Evolutionary conservation across 2,888 invertebrate species (phyloP).

Genomic region (Drosophila helvetica): DNA sequence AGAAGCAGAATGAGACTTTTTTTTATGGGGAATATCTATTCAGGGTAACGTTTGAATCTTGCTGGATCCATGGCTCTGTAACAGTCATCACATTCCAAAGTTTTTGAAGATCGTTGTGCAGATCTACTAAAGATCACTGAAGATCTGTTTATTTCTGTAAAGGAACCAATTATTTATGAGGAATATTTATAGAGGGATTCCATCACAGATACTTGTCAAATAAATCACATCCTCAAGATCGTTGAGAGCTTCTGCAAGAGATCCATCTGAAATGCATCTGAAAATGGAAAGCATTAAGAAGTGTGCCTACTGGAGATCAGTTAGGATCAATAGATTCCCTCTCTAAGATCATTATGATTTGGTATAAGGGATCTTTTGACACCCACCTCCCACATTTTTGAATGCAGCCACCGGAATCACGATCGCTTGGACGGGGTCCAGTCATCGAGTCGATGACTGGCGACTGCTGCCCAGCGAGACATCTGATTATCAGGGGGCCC

Average conservation of each 20-base stretch:
- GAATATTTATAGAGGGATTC: too few relatives aligned
- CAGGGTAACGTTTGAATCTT: neutral
- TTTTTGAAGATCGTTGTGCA: neutral
- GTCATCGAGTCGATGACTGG: neutral
- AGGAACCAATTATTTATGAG: too few relatives aligned
- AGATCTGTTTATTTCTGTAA: neutral
- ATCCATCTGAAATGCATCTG: neutral
- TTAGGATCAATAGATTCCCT: neutral
- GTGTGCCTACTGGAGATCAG: neutral
- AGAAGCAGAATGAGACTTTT: neutral
- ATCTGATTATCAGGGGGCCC: slow-evolving; percentile 39
- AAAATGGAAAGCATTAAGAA: neutral
- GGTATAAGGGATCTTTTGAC: neutral
- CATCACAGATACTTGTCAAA: neutral
- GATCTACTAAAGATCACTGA: slow-evolving; percentile 4
- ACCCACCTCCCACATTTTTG: neutral
- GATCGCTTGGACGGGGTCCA: neutral
- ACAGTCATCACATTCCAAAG: slow-evolving; percentile 16
- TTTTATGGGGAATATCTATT: neutral
- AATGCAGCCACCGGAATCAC: neutral
- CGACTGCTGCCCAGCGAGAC: slow-evolving; percentile 27
- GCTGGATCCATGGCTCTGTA: neutral
- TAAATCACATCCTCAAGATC: neutral
- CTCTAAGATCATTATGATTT: neutral
- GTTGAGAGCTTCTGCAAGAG: too few relatives aligned